phyloP scores from a whole-genome alignment of 1,140 invertebrate genomes.

The Meloidogyne chitwoodi region DNA sequence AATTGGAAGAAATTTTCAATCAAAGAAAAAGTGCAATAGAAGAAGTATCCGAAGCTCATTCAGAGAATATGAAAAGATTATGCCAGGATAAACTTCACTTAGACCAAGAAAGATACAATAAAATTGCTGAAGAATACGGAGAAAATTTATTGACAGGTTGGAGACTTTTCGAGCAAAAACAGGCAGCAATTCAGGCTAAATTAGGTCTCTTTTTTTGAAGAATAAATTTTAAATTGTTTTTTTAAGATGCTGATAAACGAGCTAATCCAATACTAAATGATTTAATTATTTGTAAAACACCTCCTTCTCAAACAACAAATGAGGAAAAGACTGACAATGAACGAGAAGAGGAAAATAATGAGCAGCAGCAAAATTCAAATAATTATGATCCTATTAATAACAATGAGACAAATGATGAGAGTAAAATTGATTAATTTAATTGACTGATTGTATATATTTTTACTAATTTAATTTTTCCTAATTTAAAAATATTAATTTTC shows the following conservation, averaged over 20 bases:
- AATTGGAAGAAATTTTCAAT: slow-evolving; percentile 35
- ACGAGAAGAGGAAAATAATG: background rate
- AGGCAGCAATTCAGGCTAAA: slow-evolving; percentile 29
- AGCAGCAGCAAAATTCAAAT: background rate
- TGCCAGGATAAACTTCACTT: slow-evolving; percentile 3
- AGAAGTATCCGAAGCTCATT: slow-evolving; percentile 18
- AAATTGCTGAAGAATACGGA: slow-evolving; percentile 25
- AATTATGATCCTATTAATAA: background rate
- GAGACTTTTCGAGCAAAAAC: slow-evolving; percentile 23
- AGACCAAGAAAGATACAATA: slow-evolving; percentile 20
- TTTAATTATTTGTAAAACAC: slow-evolving; percentile 22
- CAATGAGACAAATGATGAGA: background rate
- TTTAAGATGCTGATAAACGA: slow-evolving; percentile 25
- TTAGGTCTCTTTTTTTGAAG: slow-evolving; percentile 11
- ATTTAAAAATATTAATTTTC: background rate
- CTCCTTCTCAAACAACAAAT: background rate
- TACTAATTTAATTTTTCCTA: background rate
- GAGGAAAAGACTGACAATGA: background rate
- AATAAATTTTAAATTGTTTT: background rate
- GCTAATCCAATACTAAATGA: slow-evolving; percentile 30
- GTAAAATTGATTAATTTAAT: background rate
- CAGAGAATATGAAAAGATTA: slow-evolving; percentile 22
- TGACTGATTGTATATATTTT: background rate
- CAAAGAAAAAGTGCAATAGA: slow-evolving; percentile 31
- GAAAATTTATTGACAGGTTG: slow-evolving; percentile 22